phyloP scores from a whole-genome alignment of 2,888 invertebrate species.

The Rhaphigaster nebulosa region DNA sequence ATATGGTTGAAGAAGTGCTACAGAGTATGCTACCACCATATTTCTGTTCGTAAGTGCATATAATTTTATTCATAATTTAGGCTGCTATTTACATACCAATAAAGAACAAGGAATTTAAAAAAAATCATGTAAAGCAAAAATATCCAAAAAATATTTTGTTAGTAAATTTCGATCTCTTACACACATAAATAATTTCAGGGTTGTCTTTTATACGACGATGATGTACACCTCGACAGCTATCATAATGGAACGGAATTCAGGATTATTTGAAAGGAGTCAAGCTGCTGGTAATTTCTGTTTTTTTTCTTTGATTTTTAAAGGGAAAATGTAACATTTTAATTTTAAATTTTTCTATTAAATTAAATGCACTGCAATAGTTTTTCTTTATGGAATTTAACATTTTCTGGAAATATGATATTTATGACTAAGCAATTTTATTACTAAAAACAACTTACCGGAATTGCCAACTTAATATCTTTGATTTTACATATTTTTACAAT shows the following conservation, averaged over 20 bases:
- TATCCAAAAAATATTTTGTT: neutral
- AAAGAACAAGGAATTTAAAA: neutral
- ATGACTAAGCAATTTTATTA: too few relatives aligned
- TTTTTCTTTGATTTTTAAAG: neutral
- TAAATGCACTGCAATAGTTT: neutral
- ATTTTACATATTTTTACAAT: too few relatives aligned
- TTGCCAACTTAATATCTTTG: too few relatives aligned
- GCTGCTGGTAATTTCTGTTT: constrained; percentile 60
- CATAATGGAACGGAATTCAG: constrained; percentile 63
- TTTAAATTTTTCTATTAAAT: too few relatives aligned
- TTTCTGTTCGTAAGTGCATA: constrained; percentile 62
- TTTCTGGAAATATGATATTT: too few relatives aligned
- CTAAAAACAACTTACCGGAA: too few relatives aligned
- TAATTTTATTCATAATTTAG: neutral
- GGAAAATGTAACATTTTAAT: too few relatives aligned
- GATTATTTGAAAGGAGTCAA: constrained; percentile 63
- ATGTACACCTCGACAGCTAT: constrained; percentile 63
- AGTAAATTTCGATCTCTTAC: neutral
- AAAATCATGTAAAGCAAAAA: neutral
- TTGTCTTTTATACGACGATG: constrained; percentile 63
- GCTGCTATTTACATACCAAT: neutral
- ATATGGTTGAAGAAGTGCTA: constrained; percentile 53
- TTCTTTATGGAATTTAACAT: neutral
- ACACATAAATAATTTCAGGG: constrained; percentile 51
- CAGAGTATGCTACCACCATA: constrained; percentile 62